Percentiles rank a stretch among this genome's conserved stretches.
These are phyloP conservation scores for Caenorhabditis tropicalis DNA, from an alignment of 1,140 invertebrate genomes.

Conservation along the genomic window DNA sequence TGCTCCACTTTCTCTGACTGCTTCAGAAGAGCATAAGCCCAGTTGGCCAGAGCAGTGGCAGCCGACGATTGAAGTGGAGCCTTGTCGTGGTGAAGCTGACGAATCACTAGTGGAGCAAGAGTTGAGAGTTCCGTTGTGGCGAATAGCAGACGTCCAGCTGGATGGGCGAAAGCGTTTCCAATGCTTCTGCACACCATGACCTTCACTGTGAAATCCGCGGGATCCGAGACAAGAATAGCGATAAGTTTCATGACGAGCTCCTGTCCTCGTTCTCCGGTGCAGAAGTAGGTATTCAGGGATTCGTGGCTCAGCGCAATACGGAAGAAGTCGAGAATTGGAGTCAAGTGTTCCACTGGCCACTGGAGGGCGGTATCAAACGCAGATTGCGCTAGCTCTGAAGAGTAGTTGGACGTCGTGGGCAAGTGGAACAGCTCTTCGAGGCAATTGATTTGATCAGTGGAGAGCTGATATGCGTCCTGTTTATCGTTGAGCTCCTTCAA, in stretches of 20 bases:
- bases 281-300: conserved; percentile 63
- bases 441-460: conserved; percentile 26
- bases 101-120: conserved; percentile 50
- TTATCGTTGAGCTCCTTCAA: conserved; percentile 61
- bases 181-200: conserved; percentile 55
- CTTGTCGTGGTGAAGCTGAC: not conserved
- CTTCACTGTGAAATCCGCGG: conserved; percentile 15
- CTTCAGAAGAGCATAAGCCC: conserved; percentile 55
- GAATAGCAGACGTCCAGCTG: conserved; percentile 58
- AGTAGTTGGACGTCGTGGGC: not conserved
- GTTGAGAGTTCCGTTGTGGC: conserved; percentile 11
- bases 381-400: not conserved
- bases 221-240: conserved; percentile 57
- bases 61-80: conserved; percentile 59
- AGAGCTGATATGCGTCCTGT: conserved; percentile 48
- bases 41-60: conserved; percentile 60
- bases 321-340: conserved; percentile 64
- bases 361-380: conserved; percentile 42
- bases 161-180: conserved; percentile 62
- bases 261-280: conserved; percentile 40
- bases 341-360: conserved; percentile 61
- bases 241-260: conserved; percentile 40
- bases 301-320: conserved; percentile 62
- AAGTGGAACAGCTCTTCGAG: not conserved
- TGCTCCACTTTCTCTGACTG: conserved; percentile 60